phyloP scores from a whole-genome alignment of 2,888 invertebrate genomes.

The Conus canariensis region DNA sequence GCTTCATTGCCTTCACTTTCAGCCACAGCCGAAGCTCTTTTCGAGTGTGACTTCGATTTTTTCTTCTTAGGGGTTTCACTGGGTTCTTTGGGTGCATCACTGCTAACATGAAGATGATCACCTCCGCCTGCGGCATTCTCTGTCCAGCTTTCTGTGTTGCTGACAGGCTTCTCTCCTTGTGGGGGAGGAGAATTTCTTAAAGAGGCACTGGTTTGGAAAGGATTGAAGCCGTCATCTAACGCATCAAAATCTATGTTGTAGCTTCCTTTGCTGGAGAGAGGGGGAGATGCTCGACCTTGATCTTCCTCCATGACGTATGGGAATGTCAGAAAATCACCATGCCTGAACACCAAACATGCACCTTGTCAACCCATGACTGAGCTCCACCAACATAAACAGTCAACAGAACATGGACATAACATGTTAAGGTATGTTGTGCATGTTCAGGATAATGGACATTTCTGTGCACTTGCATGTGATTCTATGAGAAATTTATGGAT shows the following conservation, averaged over 20 bases:
- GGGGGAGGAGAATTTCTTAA: slow-evolving; percentile 64
- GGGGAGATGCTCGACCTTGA: slow-evolving; percentile 49
- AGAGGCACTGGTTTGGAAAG: slow-evolving; percentile 56
- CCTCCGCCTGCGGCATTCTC: neutral
- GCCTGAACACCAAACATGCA: neutral
- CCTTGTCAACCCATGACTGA: neutral
- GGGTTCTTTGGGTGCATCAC: neutral
- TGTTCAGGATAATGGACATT: no score
- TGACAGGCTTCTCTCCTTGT: slow-evolving; percentile 28
- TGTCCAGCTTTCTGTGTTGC: neutral
- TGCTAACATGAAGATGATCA: neutral
- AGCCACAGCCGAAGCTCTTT: neutral
- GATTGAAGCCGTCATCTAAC: slow-evolving; percentile 72
- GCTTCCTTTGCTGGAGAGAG: slow-evolving; percentile 80
- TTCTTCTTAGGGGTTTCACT: slow-evolving; percentile 17
- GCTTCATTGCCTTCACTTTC: neutral
- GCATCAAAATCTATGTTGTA: slow-evolving; percentile 76
- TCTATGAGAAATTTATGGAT: no score
- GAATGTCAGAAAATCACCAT: slow-evolving; percentile 20
- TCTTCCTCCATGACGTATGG: slow-evolving; percentile 27
- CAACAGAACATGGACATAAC: no score
- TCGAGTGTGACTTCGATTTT: slow-evolving; percentile 1
- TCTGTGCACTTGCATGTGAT: no score
- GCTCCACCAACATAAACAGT: neutral
- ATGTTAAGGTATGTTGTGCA: no score